A percentile compares a stretch with the other conserved stretches of the same genome.
These are phyloP conservation scores for Bungarus multicinctus DNA, from an alignment of 2,113 vertebrate species.

Conservation along the genomic window DNA sequence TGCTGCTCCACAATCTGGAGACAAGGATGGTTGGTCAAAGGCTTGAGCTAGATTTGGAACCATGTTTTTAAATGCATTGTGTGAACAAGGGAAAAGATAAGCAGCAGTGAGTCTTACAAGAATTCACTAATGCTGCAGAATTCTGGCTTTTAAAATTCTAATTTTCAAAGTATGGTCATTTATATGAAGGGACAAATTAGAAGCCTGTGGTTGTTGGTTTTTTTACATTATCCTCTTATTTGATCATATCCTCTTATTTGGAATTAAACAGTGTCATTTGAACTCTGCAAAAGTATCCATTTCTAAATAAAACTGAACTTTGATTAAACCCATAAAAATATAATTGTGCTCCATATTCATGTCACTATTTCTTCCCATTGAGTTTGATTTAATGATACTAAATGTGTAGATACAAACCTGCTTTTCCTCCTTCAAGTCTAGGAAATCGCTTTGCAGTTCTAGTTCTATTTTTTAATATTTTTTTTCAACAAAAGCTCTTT, in stretches of 20 bases:
- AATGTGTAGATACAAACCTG: constrained; percentile 2
- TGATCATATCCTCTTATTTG: constrained; percentile 5
- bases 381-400: constrained; percentile 1
- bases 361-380: background rate
- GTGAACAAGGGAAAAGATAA: background rate
- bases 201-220: constrained; percentile 21
- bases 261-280: background rate
- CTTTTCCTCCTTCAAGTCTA: constrained; percentile 23
- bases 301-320: background rate
- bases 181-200: constrained; percentile 4
- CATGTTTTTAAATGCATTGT: background rate
- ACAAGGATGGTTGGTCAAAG: constrained; percentile 38
- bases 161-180: background rate
- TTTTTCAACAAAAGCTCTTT: background rate
- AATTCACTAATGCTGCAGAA: constrained; percentile 18
- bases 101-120: background rate
- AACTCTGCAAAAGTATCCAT: background rate
- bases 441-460: constrained; percentile 10
- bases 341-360: background rate
- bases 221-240: background rate
- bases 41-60: constrained; percentile 25
- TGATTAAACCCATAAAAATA: constrained; percentile 18
- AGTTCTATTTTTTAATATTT: background rate
- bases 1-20: constrained; percentile 33
- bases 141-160: constrained; percentile 14